Evolutionary conservation across 2,797 vertebrate genomes (phyloP).

Genomic region (Sebastiscus albofasciatus): DNA sequence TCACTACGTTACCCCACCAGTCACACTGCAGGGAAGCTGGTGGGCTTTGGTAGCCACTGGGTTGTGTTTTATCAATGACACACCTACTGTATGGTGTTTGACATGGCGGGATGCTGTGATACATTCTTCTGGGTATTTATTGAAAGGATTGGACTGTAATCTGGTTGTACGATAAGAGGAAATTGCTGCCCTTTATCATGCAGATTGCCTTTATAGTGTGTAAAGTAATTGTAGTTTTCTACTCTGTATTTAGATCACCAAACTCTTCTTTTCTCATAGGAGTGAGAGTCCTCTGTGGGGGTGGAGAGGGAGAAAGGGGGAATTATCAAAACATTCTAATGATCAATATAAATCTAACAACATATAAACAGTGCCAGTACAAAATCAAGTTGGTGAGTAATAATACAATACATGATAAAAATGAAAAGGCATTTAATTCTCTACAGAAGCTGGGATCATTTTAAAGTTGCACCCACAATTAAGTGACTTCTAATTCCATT

Average conservation of each 20-base stretch:
- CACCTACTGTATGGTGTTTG: not conserved
- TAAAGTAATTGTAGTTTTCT: not conserved
- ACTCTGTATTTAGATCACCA: not conserved
- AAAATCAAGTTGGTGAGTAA: not conserved
- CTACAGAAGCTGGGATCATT: not conserved
- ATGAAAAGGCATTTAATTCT: not conserved
- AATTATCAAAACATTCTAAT: not conserved
- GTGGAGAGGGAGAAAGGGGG: not conserved
- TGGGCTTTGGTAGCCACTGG: not conserved
- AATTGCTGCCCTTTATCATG: not conserved
- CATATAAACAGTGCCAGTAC: not conserved
- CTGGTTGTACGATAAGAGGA: not conserved
- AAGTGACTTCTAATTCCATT: not conserved
- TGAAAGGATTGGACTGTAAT: slow-evolving; percentile 16
- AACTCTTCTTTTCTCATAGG: not conserved
- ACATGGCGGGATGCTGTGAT: not conserved
- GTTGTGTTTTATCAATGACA: not conserved
- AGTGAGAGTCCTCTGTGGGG: not conserved
- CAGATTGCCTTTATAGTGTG: not conserved
- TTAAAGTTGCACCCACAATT: not conserved
- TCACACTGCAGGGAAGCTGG: slow-evolving; percentile 25
- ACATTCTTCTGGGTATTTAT: not conserved
- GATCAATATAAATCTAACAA: not conserved
- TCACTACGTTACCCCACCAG: slow-evolving; percentile 54
- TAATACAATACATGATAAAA: not conserved